Conservation (phyloP, 2,888 invertebrate genomes). For the Rhamnusium bicolor region DNA sequence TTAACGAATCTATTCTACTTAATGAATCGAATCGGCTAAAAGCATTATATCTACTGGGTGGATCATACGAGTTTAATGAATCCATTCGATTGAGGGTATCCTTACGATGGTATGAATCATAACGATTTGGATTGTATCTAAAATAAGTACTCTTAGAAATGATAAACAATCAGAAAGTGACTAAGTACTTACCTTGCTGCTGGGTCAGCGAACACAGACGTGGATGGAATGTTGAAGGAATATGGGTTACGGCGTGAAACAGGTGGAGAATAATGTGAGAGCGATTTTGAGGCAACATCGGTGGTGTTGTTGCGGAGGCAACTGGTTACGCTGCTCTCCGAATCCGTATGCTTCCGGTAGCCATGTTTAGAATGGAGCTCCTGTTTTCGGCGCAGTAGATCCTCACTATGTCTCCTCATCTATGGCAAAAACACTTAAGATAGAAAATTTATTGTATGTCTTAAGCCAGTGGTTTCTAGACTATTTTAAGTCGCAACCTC, state of each 20-base stretch:
- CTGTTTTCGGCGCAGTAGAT: conserved; percentile 71
- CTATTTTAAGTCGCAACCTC: not conserved
- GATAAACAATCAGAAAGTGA: not conserved
- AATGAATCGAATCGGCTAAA: conserved; percentile 68
- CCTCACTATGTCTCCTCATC: conserved; percentile 73
- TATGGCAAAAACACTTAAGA: conserved; percentile 57
- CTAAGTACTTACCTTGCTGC: conserved; percentile 55
- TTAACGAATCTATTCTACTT: conserved; percentile 73
- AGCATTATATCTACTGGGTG: conserved; percentile 47
- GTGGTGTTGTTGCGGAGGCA: conserved; percentile 61
- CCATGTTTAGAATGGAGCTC: conserved; percentile 71
- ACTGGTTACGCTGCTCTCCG: conserved; percentile 61
- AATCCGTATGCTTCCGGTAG: conserved; percentile 66
- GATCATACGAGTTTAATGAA: conserved; percentile 58
- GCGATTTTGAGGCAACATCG: conserved; percentile 65
- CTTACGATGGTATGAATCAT: conserved; percentile 53
- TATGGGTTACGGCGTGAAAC: conserved; percentile 64
- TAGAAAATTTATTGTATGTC: too few species aligned
- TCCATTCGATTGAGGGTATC: conserved; percentile 61
- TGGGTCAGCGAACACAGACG: conserved; percentile 65
- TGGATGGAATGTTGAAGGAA: conserved; percentile 71
- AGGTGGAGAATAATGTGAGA: conserved; percentile 71
- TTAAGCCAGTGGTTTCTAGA: not conserved
- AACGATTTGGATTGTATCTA: conserved; percentile 57
- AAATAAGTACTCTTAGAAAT: conserved; percentile 16